Evolutionary conservation across 2,888 invertebrate genomes (phyloP), one percentile per base, ranked within the genome.

Genomic region (Tachina grossa): DNA sequence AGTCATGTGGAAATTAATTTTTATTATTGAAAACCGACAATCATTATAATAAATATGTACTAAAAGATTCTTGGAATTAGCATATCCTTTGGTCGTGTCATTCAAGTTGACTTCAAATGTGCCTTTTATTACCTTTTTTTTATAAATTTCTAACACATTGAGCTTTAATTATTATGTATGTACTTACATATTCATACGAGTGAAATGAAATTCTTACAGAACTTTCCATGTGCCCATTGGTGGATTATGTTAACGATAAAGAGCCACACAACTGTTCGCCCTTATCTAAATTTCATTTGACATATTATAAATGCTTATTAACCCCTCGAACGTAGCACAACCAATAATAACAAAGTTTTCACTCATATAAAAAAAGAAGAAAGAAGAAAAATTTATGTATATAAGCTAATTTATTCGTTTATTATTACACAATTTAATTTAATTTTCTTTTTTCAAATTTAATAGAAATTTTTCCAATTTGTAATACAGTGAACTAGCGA

Each of bases 291-390:
- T 59, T 53, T 45, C 80, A 45, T 41, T 57, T 41, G 22, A 43
- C 10, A 63, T 57, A 11, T 57, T 45, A 61, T 61, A 68, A 53
- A 11, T 22, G 43, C 0, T 19, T 72, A 31, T 2, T 59, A 43
- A 66, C 57, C 74, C 47, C 11, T 57, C 9, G 51, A 65, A 41
- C 65, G 19, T 72, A 41, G 11, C 76, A 76, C 65, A 76, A 84
- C 80, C 84, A 80, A 84, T 84, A 68, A 77, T 72, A 84, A 84
- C 72, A 49, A 66, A 76, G 53, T 53, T 59, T 65, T 68, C n/a
- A n/a, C n/a, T n/a, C 66, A 69, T 66, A 57, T 13, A 39, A 22
- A 47, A 57, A 72, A 76, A 41, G 69, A 63, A 69, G n/a, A n/a
- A n/a, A n/a, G n/a, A n/a, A 78, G 31, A 39, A 19, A 72, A 11